phyloP scores from a whole-genome alignment of 2,888 invertebrate genomes.

The Synergus umbraculus region DNA sequence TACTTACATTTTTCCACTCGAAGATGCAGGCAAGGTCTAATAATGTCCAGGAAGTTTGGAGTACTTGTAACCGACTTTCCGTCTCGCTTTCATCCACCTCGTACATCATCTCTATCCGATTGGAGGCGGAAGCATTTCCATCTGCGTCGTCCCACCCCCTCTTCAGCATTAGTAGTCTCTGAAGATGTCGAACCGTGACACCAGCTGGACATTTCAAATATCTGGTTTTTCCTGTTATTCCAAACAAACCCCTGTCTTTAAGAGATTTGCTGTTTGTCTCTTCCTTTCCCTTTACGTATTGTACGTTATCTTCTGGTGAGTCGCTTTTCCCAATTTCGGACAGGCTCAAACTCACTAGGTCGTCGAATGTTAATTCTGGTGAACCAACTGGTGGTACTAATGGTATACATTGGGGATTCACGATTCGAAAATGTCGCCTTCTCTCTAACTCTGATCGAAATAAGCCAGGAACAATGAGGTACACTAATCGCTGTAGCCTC shows the following conservation, averaged over 20 bases:
- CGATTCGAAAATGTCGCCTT: conserved; percentile 67
- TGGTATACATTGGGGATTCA: conserved; percentile 69
- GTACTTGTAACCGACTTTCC: conserved; percentile 51
- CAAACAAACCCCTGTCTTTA: conserved; percentile 6
- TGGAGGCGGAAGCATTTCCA: conserved; percentile 50
- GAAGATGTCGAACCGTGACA: conserved; percentile 91
- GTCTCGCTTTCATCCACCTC: conserved; percentile 53
- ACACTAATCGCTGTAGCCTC: conserved; percentile 68
- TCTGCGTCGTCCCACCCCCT: conserved; percentile 70
- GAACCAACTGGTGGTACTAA: conserved; percentile 64
- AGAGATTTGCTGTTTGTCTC: conserved; percentile 27
- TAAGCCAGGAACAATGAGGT: conserved; percentile 71
- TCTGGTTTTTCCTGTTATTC: conserved; percentile 78
- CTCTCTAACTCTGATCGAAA: conserved; percentile 70
- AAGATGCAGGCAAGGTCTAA: conserved; percentile 97
- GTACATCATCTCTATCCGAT: conserved; percentile 68
- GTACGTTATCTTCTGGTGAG: conserved; percentile 46
- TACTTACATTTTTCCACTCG: conserved; percentile 92
- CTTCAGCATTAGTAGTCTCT: conserved; percentile 87
- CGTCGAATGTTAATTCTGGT: conserved; percentile 68
- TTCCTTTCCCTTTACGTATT: conserved; percentile 63
- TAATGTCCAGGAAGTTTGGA: conserved; percentile 80
- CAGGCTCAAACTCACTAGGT: conserved; percentile 69
- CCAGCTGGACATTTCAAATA: conserved; percentile 95
- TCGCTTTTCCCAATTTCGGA: conserved; percentile 57